These are phyloP conservation scores for Cheilosia variabilis DNA, from an alignment of 2,888 invertebrate species.

Conservation along the genomic window DNA sequence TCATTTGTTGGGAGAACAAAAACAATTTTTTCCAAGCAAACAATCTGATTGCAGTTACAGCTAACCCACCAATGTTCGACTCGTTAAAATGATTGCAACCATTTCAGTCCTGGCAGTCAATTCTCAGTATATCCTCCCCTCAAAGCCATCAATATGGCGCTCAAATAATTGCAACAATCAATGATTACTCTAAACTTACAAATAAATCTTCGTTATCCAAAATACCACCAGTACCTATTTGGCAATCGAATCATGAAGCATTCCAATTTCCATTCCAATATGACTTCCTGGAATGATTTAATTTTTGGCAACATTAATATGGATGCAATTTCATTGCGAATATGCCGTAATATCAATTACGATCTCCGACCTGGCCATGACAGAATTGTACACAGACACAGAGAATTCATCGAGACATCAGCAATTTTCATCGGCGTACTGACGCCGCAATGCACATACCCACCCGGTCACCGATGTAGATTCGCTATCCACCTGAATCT, in stretches of 20 bases:
- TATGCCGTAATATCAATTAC: slow-evolving; percentile 39
- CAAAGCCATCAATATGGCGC: too few species aligned
- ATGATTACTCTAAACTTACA: neutral
- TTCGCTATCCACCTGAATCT: slow-evolving; percentile 23
- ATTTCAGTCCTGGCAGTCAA: too few species aligned
- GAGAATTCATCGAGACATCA: slow-evolving; percentile 49
- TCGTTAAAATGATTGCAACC: too few species aligned
- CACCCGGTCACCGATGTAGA: slow-evolving; percentile 1
- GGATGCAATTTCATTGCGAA: slow-evolving; percentile 45
- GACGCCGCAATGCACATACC: neutral
- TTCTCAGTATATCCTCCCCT: too few species aligned
- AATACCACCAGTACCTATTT: slow-evolving; percentile 30
- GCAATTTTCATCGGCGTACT: slow-evolving; percentile 49
- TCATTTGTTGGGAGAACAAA: too few species aligned
- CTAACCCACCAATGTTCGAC: too few species aligned
- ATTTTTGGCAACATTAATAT: slow-evolving; percentile 68
- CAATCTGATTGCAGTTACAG: too few species aligned
- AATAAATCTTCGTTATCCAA: neutral
- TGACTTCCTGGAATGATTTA: slow-evolving; percentile 60
- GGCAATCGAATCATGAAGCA: slow-evolving; percentile 59
- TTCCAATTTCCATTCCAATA: slow-evolving; percentile 48
- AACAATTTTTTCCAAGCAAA: too few species aligned
- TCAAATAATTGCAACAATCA: neutral
- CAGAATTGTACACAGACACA: neutral
- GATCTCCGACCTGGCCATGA: slow-evolving; percentile 7